Conservation (phyloP, 2,797 vertebrate genomes). For the Telmatherina bonti region DNA sequence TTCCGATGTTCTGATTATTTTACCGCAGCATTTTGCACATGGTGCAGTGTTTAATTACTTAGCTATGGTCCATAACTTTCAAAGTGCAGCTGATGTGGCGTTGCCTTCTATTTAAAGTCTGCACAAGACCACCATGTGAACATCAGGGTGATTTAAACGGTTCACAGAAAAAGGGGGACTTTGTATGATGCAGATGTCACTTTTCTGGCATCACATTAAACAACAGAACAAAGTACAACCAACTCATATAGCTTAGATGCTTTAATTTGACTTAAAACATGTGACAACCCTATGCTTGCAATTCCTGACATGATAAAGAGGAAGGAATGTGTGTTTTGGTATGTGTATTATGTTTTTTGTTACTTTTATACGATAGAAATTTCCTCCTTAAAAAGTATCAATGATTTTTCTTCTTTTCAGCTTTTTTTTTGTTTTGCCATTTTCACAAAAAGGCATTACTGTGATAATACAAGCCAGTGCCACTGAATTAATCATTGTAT, state of each 20-base stretch:
- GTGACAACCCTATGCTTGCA: conserved; percentile 34
- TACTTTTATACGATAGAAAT: conserved; percentile 1
- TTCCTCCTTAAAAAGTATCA: conserved; percentile 22
- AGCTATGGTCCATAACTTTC: conserved; percentile 61
- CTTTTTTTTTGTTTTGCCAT: conserved; percentile 39
- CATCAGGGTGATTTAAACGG: conserved; percentile 60
- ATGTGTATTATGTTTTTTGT: neutral
- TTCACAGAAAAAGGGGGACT: conserved; percentile 36
- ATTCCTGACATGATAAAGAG: conserved; percentile 17
- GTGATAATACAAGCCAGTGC: conserved; percentile 74
- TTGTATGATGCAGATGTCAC: conserved; percentile 55
- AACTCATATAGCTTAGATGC: conserved; percentile 22
- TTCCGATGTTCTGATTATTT: conserved; percentile 46
- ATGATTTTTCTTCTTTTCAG: conserved; percentile 17
- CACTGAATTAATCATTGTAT: conserved; percentile 76
- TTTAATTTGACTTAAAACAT: conserved; percentile 50
- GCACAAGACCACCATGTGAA: conserved; percentile 70
- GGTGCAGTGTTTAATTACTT: conserved; percentile 66
- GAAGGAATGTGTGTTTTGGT: neutral
- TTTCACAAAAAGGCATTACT: conserved; percentile 71
- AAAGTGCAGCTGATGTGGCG: conserved; percentile 66
- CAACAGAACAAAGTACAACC: conserved; percentile 42
- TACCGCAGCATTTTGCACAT: conserved; percentile 47
- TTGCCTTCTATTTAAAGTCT: conserved; percentile 70
- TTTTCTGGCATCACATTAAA: conserved; percentile 55